phyloP scores from a whole-genome alignment of 2,888 invertebrate species.

The Rhamphomyia laevipes region DNA sequence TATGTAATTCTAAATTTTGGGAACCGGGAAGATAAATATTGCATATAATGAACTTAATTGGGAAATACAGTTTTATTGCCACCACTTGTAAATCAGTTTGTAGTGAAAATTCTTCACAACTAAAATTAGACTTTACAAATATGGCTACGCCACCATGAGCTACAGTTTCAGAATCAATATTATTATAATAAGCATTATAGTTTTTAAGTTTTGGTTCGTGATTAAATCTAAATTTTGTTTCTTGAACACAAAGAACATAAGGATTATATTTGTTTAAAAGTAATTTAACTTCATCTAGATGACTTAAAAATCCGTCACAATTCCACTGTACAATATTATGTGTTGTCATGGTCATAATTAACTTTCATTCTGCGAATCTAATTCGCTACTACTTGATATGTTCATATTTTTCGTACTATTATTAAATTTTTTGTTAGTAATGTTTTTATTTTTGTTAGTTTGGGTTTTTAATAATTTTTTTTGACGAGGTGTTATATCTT shows the following conservation, averaged over 20 bases:
- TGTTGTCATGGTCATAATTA: neutral
- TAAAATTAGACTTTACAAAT: neutral
- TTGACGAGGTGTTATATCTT: neutral
- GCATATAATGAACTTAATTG: neutral
- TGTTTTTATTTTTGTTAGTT: neutral
- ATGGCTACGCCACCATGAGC: neutral
- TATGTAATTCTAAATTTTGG: neutral
- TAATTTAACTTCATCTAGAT: neutral
- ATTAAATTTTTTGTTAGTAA: neutral
- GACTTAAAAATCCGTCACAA: neutral
- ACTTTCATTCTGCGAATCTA: neutral
- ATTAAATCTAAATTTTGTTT: neutral
- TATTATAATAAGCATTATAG: neutral
- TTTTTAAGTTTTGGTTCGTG: neutral
- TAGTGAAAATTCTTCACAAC: neutral
- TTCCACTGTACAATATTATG: neutral
- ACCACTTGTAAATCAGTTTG: constrained; percentile 3
- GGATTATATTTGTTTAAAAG: neutral
- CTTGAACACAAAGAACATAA: neutral
- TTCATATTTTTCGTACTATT: no score
- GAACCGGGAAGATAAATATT: neutral
- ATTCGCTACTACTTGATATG: neutral
- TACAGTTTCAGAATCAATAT: neutral
- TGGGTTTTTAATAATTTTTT: neutral
- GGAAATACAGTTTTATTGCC: neutral